These are phyloP conservation scores for Tychaedon coryphoeus DNA, from an alignment of 2,113 vertebrate genomes.

Conservation along the genomic window DNA sequence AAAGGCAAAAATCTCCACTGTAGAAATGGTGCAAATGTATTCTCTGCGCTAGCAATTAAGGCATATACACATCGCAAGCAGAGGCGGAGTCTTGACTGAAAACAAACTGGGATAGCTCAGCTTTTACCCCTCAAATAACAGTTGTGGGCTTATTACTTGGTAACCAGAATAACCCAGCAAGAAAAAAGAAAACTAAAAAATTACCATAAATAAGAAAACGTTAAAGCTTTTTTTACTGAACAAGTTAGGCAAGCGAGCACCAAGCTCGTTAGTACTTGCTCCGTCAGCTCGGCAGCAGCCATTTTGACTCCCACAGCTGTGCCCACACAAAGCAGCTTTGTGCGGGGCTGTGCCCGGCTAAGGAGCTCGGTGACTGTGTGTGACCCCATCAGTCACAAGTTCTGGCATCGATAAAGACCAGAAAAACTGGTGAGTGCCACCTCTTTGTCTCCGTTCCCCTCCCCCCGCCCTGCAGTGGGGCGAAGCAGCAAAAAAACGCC, in stretches of 20 bases:
- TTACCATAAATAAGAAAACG: background rate
- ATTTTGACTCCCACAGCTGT: slow-evolving; percentile 35
- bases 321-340: background rate
- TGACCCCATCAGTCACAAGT: background rate
- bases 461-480: fast-evolving
- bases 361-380: background rate
- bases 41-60: fast-evolving
- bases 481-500: background rate
- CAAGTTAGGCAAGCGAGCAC: background rate
- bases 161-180: background rate
- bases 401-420: background rate
- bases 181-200: fast-evolving
- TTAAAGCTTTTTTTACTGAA: background rate
- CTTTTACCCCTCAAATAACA: background rate
- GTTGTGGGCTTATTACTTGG: background rate
- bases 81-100: background rate
- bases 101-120: background rate
- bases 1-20: background rate
- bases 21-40: background rate
- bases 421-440: background rate
- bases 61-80: background rate
- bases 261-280: background rate
- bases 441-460: background rate
- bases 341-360: background rate
- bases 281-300: background rate